Base-by-base conservation (phyloP, 1,140 invertebrate genomes). In the Oreohelix idahoensis region DNA sequence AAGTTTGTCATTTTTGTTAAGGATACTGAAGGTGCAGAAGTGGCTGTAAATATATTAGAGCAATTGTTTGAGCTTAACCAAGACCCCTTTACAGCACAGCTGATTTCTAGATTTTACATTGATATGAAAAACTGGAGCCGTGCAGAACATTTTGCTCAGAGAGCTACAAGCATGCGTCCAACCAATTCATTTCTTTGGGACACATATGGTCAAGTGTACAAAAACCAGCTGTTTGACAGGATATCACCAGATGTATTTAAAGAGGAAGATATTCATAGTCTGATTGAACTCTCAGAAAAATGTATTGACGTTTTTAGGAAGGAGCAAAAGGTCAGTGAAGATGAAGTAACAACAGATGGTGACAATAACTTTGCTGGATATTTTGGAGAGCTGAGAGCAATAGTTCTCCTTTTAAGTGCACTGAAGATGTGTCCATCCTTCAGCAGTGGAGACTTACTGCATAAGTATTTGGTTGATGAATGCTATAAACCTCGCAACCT, bases 71-170 rank as follows among this genome's bases (percentile, higher is more conserved):
- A 84, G 10, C 58, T 81, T 29, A 86, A 80, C 36, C 51, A 86
- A 36, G 86, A 88, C 75, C 79, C 86, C n/a, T 84, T 85, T 66
- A 85, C 86, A 63, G 86, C 85, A 17, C 87, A 88, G 26, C 84
- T 87, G 70, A 76, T 88, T 53, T 73, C 85, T n/a, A 77, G 87
- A 74, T 76, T 86, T 69, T 88, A 84, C 76, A 88, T 88, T 53
- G 49, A 87, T 29, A 58, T 71, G 26, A 79, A 85, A 49, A 87
- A 87, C 66, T 88, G 85, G 85, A 17, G n/a, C 26, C 63, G 81
- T 39, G 87, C 87, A 58, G 77, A 84, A 42, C 70, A 84, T 32
- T 87, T 82, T 84, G 85, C 87, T 13, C 81, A 83, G 42, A 79
- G 26, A 20, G 85, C 84, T 26, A 86, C 84, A 45, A 49, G 81